phyloP scores from a whole-genome alignment of 2,888 invertebrate species.

The Adela reaumurella region DNA sequence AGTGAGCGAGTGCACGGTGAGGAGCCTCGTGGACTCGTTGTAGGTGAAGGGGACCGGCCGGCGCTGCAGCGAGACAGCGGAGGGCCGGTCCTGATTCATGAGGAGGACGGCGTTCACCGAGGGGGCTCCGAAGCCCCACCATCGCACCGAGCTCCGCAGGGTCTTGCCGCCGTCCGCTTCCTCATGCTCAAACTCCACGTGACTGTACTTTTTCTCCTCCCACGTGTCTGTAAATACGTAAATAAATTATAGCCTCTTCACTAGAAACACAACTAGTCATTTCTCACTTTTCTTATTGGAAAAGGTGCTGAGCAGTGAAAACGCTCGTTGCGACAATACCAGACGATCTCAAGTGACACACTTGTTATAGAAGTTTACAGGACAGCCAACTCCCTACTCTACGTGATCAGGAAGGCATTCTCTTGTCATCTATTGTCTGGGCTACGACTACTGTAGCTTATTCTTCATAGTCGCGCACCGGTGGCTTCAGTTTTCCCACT shows the following conservation, averaged over 20 bases:
- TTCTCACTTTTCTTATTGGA: neutral
- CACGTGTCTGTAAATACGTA: slow-evolving; percentile 47
- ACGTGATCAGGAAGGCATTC: neutral
- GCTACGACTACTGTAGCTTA: no score
- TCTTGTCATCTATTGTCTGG: no score
- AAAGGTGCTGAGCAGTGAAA: no score
- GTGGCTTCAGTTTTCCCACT: no score
- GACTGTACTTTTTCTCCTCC: slow-evolving; percentile 56
- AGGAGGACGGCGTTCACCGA: slow-evolving; percentile 19
- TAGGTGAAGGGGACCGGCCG: slow-evolving; percentile 9
- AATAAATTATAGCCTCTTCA: no score
- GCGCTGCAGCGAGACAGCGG: slow-evolving; percentile 8
- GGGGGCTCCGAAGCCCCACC: slow-evolving; percentile 50
- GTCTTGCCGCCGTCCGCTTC: slow-evolving; percentile 21
- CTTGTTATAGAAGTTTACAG: neutral
- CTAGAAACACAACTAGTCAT: neutral
- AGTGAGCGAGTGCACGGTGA: slow-evolving; percentile 9
- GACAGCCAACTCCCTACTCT: neutral
- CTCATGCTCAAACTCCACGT: slow-evolving; percentile 39
- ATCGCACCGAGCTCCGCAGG: slow-evolving; percentile 25
- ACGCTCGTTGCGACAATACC: no score
- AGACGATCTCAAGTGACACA: no score
- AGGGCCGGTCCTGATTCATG: slow-evolving; percentile 2
- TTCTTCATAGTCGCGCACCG: no score
- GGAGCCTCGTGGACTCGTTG: slow-evolving; percentile 6